Evolutionary conservation across 64 coral and sea anemone genomes (phyloP).

Genomic region (Orbicella faveolata): DNA sequence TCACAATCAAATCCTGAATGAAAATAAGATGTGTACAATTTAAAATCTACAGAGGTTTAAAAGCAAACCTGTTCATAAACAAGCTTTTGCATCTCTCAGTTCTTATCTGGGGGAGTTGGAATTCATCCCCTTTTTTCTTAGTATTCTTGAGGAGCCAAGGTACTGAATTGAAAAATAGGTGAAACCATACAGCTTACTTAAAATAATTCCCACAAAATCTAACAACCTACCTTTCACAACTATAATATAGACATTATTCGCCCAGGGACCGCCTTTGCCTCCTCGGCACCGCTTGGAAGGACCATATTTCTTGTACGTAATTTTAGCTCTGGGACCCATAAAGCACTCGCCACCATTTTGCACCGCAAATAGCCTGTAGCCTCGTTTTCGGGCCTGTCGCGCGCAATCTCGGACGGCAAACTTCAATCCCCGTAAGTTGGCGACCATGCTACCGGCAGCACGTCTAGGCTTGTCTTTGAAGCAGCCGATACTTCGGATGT

Average conservation of each 20-base stretch:
- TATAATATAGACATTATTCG: conserved; percentile 48
- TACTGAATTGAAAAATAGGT: no score
- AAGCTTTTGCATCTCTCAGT: no score
- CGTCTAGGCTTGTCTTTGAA: conserved; percentile 44
- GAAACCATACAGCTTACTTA: no score
- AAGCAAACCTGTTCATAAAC: no score
- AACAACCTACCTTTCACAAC: conserved; percentile 36
- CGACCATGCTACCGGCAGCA: conserved; percentile 22
- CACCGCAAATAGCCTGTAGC: conserved; percentile 51
- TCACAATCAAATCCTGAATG: no score
- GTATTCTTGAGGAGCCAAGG: no score
- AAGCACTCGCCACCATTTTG: conserved; percentile 61
- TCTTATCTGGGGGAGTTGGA: no score
- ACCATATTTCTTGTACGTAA: conserved; percentile 55
- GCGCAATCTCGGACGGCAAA: conserved; percentile 41
- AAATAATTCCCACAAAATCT: background rate
- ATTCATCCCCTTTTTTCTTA: no score
- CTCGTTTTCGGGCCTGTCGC: conserved; percentile 25
- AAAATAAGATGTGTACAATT: no score
- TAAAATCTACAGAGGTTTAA: no score
- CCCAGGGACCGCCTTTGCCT: conserved; percentile 52
- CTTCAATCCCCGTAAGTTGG: conserved; percentile 37
- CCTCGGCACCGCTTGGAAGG: conserved; percentile 36
- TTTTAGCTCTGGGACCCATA: conserved; percentile 41
- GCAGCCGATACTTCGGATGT: conserved; percentile 42